Evolutionary conservation across 1,140 invertebrate species (phyloP).

Genomic region (Drosophila sulfurigaster): DNA sequence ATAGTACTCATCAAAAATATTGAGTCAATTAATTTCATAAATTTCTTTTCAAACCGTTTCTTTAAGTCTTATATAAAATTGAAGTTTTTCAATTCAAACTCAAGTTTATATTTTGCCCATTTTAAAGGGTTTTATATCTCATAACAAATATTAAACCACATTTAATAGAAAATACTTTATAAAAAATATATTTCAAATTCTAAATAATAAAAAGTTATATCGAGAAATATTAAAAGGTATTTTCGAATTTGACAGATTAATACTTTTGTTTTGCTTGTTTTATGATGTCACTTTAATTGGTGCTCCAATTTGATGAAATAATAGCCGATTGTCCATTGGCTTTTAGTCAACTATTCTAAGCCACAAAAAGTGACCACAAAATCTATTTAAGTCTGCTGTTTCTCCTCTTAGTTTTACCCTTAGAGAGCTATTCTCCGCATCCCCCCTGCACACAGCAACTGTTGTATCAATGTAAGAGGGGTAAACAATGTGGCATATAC

Average conservation of each 20-base stretch:
- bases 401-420: conserved; percentile 22
- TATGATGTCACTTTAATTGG: background rate
- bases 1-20: no score
- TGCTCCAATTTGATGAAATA: conserved; percentile 28
- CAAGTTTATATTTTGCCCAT: no score
- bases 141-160: no score
- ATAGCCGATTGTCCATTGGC: background rate
- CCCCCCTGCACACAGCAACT: conserved; percentile 24
- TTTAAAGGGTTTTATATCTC: no score
- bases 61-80: no score
- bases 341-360: conserved; percentile 44
- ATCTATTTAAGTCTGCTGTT: conserved; percentile 48
- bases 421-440: background rate
- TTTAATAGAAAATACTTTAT: no score
- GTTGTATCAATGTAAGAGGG: conserved; percentile 19
- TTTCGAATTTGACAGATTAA: background rate
- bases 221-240: background rate
- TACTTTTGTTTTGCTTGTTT: background rate
- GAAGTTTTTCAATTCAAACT: no score
- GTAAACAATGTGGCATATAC: conserved; percentile 42
- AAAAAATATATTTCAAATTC: no score
- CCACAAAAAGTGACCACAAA: conserved; percentile 70
- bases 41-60: no score
- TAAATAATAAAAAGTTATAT: no score
- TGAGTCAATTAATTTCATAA: no score